Percentiles rank a stretch among this genome's conserved stretches.
phyloP scores from a whole-genome alignment of 1,140 invertebrate species.

The Limonius californicus region DNA sequence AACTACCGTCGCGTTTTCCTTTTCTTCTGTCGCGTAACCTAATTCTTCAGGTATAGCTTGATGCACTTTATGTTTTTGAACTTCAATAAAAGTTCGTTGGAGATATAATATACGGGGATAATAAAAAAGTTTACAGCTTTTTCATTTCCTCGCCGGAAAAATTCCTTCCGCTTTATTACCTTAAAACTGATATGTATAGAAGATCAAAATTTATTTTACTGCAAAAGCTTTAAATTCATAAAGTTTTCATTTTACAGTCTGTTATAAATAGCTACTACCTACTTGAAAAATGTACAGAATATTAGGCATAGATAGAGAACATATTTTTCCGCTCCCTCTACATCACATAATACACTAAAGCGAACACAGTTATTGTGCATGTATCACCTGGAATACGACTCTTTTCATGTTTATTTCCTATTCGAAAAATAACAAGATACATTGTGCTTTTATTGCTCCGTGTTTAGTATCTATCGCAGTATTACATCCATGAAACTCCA shows the following conservation, averaged over 20 bases:
- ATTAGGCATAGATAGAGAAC: no score
- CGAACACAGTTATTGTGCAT: no score
- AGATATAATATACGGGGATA: constrained; percentile 3
- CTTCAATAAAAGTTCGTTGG: constrained; percentile 14
- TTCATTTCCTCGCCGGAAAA: constrained; percentile 8
- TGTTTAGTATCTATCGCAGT: no score
- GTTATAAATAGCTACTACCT: background rate
- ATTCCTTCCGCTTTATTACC: constrained; percentile 12
- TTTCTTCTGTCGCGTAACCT: background rate
- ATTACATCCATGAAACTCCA: no score
- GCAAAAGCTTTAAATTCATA: background rate
- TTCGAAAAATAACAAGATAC: no score
- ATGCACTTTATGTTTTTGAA: constrained; percentile 5
- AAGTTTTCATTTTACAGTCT: background rate
- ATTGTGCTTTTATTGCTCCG: no score
- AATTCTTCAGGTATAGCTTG: constrained; percentile 4
- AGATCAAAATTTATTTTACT: constrained; percentile 9
- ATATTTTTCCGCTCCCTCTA: no score
- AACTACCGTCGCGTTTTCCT: no score
- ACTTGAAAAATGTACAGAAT: no score
- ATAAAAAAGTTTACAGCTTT: constrained; percentile 12
- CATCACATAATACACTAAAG: no score
- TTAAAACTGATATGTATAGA: constrained; percentile 9
- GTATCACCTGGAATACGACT: no score
- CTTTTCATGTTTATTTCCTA: no score